Conservation (phyloP, 2,888 invertebrate genomes). For the Chorisops tibialis region DNA sequence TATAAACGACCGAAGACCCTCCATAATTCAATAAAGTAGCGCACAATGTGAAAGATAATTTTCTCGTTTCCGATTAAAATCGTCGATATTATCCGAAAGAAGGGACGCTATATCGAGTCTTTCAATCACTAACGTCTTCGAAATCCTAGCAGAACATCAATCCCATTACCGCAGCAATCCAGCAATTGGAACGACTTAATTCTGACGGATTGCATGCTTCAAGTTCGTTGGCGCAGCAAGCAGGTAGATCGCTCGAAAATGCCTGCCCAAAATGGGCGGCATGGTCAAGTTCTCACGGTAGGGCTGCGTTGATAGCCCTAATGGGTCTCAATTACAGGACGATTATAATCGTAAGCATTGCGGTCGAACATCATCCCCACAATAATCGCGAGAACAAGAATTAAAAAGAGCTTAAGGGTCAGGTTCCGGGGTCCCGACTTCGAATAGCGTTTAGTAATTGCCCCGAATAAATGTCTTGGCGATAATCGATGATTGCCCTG, state of each 20-base stretch:
- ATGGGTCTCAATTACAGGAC: conserved; percentile 30
- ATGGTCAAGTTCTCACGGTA: conserved; percentile 32
- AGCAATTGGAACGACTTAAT: conserved; percentile 16
- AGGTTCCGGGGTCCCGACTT: background rate
- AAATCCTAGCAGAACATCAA: conserved; percentile 9
- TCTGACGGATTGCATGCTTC: conserved; percentile 19
- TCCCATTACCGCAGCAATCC: conserved; percentile 13
- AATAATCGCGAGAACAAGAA: background rate
- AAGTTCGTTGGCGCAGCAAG: background rate
- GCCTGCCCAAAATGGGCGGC: conserved; percentile 4
- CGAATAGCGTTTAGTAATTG: conserved; percentile 7
- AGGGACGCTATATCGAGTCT: conserved; percentile 1
- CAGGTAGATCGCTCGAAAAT: background rate
- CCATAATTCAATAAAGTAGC: too few species aligned
- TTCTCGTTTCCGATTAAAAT: too few species aligned
- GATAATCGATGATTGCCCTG: conserved; percentile 5
- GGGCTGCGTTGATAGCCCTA: conserved; percentile 27
- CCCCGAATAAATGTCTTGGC: background rate
- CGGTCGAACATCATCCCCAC: conserved; percentile 9
- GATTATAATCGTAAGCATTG: conserved; percentile 23
- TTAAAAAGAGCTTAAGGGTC: conserved; percentile 10
- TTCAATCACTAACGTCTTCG: conserved; percentile 7
- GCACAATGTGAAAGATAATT: too few species aligned
- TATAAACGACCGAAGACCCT: too few species aligned
- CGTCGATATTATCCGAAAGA: too few species aligned